phyloP scores from a whole-genome alignment of 2,113 vertebrate genomes.

The Solea senegalensis region DNA sequence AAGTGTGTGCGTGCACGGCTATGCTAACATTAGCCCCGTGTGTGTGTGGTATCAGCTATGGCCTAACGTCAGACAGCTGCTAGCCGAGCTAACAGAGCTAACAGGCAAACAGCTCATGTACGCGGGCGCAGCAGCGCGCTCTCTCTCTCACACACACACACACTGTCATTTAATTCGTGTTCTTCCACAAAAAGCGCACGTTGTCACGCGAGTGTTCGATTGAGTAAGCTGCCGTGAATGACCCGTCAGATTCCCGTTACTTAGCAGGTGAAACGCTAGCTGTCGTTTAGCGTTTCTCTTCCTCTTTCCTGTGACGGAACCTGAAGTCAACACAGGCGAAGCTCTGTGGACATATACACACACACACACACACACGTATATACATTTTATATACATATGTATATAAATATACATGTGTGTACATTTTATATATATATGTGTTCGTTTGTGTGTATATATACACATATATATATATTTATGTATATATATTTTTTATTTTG shows the following conservation, averaged over 20 bases:
- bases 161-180: neutral
- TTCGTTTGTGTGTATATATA: too few relatives aligned
- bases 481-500: too few relatives aligned
- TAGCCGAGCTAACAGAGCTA: constrained; percentile 41
- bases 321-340: too few relatives aligned
- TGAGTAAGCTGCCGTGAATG: neutral
- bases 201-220: accelerated
- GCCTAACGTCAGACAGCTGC: constrained; percentile 54
- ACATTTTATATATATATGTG: too few relatives aligned
- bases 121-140: neutral
- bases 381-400: too few relatives aligned
- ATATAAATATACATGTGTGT: too few relatives aligned
- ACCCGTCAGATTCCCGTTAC: neutral
- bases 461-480: too few relatives aligned
- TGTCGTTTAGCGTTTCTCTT: constrained; percentile 21
- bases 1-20: neutral
- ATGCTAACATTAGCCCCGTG: neutral
- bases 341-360: too few relatives aligned
- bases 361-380: too few relatives aligned
- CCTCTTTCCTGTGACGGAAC: constrained; percentile 43
- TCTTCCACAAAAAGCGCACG: too few relatives aligned
- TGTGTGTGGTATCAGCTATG: neutral
- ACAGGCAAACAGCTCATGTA: neutral
- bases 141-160: neutral
- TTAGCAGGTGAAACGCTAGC: neutral